These are phyloP conservation scores for Emydocephalus ijimae DNA, from an alignment of 2,113 vertebrate genomes.

Conservation along the genomic window DNA sequence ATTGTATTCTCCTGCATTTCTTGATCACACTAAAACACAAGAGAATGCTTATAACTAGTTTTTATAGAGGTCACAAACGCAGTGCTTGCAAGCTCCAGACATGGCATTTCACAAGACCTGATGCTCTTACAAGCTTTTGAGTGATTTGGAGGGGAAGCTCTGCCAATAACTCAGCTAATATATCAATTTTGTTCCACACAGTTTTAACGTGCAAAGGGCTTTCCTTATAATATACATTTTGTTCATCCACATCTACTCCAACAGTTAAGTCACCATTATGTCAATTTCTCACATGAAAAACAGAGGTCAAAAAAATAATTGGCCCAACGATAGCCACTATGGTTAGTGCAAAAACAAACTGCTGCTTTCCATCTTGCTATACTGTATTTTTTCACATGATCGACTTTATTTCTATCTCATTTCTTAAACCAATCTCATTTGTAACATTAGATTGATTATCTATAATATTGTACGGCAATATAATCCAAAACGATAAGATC, in stretches of 20 bases:
- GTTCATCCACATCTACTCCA: too few species aligned
- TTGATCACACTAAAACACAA: neutral
- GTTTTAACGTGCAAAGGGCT: neutral
- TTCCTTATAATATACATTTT: neutral
- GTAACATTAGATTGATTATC: neutral
- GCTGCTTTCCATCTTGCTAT: neutral
- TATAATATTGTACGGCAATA: conserved; percentile 7
- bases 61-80: neutral
- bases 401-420: neutral
- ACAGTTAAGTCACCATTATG: neutral
- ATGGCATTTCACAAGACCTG: neutral
- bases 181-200: neutral
- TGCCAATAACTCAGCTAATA: neutral
- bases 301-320: neutral
- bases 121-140: neutral
- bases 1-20: neutral
- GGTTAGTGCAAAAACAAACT: neutral
- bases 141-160: neutral
- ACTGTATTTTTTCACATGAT: neutral
- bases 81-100: neutral
- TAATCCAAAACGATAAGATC: neutral
- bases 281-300: neutral
- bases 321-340: too few species aligned
- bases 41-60: neutral
- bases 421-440: conserved; percentile 19